Conservation (phyloP, 2,113 vertebrate genomes). For the Ceyx margarethae region DNA sequence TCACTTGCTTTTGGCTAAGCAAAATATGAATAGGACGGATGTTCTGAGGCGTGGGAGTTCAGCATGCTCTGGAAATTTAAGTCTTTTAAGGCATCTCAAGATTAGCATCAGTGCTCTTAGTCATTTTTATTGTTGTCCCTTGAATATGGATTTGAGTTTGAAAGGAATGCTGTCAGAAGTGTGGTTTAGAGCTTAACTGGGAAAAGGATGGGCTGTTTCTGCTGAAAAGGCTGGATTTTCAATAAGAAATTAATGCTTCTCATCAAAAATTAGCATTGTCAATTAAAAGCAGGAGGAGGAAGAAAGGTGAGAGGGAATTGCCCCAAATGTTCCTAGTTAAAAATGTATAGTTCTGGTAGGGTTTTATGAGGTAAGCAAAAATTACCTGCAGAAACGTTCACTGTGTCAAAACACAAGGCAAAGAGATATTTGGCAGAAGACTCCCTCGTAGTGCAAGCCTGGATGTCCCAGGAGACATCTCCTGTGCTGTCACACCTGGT, state of each 20-base stretch:
- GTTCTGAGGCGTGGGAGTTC: neutral
- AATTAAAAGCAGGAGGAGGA: neutral
- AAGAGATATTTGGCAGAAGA: neutral
- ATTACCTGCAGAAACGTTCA: neutral
- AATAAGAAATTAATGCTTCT: neutral
- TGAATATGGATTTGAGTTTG: neutral
- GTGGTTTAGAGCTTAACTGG: neutral
- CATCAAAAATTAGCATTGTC: neutral
- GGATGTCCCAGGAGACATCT: neutral
- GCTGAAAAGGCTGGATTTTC: neutral
- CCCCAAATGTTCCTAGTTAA: neutral
- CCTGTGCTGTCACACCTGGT: neutral
- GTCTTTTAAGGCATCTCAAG: neutral
- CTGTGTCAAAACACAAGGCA: neutral
- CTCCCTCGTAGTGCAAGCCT: neutral
- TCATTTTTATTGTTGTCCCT: rapidly evolving
- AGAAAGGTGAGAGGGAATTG: neutral
- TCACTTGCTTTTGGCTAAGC: neutral
- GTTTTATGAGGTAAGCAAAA: neutral
- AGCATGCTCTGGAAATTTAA: neutral
- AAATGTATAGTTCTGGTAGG: neutral
- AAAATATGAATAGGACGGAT: neutral
- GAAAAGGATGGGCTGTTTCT: neutral
- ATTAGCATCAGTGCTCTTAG: rapidly evolving
- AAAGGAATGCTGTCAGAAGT: neutral